phyloP scores from a whole-genome alignment of 2,113 vertebrate genomes.

The Sturnus vulgaris region DNA sequence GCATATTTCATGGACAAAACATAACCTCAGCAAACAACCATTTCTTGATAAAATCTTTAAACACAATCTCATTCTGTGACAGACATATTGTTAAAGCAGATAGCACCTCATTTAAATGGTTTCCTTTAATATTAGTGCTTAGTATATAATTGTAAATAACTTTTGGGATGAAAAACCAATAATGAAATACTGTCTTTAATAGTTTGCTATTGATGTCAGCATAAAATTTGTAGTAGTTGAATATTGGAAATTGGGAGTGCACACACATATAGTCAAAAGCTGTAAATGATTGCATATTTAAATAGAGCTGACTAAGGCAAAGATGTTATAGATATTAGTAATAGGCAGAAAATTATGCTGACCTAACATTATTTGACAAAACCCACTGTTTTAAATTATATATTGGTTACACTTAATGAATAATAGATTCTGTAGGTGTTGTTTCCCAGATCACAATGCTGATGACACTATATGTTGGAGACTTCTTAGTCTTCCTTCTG shows the following conservation, averaged over 20 bases:
- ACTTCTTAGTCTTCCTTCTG: constrained; percentile 76
- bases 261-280: constrained; percentile 98
- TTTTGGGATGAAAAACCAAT: constrained; percentile 99
- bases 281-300: constrained; percentile 99
- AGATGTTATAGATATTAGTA: constrained; percentile 99
- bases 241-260: constrained; percentile 98
- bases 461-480: constrained; percentile 81
- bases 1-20: constrained; percentile 99
- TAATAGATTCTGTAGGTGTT: constrained; percentile 98
- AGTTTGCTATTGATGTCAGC: constrained; percentile 99
- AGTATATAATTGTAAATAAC: constrained; percentile 99
- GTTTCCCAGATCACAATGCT: constrained; percentile 88
- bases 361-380: constrained; percentile 99
- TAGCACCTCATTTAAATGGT: constrained; percentile 99
- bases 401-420: constrained; percentile 99
- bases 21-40: constrained; percentile 99
- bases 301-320: constrained; percentile 99
- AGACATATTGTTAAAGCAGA: constrained; percentile 99
- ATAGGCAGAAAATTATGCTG: constrained; percentile 99
- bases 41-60: constrained; percentile 99
- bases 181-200: constrained; percentile 99
- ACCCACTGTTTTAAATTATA: constrained; percentile 99
- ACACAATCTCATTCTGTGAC: constrained; percentile 99
- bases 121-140: constrained; percentile 99
- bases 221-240: constrained; percentile 99